Evolutionary conservation across 2,113 vertebrate species (phyloP), one percentile per base, ranked within the genome.

Genomic region (Ifrita kowaldi): DNA sequence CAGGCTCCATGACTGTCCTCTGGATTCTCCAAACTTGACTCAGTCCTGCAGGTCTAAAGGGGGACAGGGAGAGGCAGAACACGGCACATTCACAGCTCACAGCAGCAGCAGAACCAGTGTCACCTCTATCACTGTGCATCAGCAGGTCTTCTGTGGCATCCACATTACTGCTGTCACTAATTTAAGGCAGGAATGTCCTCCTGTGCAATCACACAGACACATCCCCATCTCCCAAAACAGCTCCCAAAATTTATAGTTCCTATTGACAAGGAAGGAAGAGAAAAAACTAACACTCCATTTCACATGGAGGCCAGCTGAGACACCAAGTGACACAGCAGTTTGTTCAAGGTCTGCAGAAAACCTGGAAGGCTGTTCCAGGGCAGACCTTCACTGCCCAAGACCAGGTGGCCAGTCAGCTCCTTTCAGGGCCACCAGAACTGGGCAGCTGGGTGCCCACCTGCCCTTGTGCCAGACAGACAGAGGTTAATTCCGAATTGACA

Each of bases 1-100:
- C 32, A 39, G 23, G 44, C 5, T 68, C 75, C 71, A 6, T 5
- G 22, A 33, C 27, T 74, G 3, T 16, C 50, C 30, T 59, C 81
- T 41, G 62, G 27, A 23, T 89, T 71, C 75, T 76, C 70, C 65
- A 79, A 37, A 71, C 9, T 39, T 33, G n/a, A 24, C 24, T 33
- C 57, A 56, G 1, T 32, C 49, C 53, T 26, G 15, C 44, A 15
- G 33, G 13, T 30, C 39, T 69, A 10, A 46, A 37, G 7, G 2
- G 20, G n/a, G 3, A 3, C 3, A 33, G 28, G 7, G 2, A 0
- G 1, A 10, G 21, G 30, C 6, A 17, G 18, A 7, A 13, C 21
- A 28, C 0, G 28, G 14, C 35, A 16, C 11, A 6, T 28, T 67
- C 30, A n/a, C 52, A 33, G 41, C 18, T 88, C 26, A 65, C 20